Base-by-base conservation (phyloP, 30 jellyfish, hydroid and myxozoan species). In the Aurelia coerulea region DNA sequence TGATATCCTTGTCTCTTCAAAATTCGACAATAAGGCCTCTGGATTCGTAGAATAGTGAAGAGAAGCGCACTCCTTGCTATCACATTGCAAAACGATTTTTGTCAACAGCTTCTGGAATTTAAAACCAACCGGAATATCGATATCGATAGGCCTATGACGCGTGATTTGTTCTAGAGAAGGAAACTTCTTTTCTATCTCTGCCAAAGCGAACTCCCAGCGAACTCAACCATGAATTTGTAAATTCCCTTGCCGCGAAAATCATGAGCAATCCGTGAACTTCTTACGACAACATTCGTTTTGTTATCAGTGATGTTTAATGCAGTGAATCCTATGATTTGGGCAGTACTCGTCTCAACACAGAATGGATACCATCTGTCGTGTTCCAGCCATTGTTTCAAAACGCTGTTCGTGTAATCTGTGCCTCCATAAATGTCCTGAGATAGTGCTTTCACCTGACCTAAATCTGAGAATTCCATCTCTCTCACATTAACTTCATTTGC, bases 201-300 rank as follows among this genome's bases (percentile, higher is more conserved):
- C 39, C 79, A 73, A 10, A 7, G 84, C 41, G 37, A 8, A 73
- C 35, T 50, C 79, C 59, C 0, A 7, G 84, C 41, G 37, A 8
- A 73, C 35, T 50, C 70, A 3, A 73, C 37, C 70, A 73, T 7
- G 16, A 9, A 10, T 16, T n/a, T 73, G 69, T 73, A 73, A 10
- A 73, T 29, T 14, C 84, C 84, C 15, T 16, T 73, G 4, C 84
- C 69, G 2, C 84, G 59, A 11, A 23, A 31, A 10, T 11, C 80
- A 10, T 17, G n/a, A 11, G 62, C 80, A n/a, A 69, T 56, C 31
- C 80, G 10, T 2, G 80, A 69, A 10, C 62, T 17, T 42, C 62
- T 69, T 4, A 69, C 14, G 29, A 42, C 31, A 32, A 32, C 62
- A 35, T 56, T 69, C 31, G n/a, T 69, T 1, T 10, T 56, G 13